Base-by-base conservation (phyloP, 2,113 vertebrate species). In the Thinocorus orbignyianus region DNA sequence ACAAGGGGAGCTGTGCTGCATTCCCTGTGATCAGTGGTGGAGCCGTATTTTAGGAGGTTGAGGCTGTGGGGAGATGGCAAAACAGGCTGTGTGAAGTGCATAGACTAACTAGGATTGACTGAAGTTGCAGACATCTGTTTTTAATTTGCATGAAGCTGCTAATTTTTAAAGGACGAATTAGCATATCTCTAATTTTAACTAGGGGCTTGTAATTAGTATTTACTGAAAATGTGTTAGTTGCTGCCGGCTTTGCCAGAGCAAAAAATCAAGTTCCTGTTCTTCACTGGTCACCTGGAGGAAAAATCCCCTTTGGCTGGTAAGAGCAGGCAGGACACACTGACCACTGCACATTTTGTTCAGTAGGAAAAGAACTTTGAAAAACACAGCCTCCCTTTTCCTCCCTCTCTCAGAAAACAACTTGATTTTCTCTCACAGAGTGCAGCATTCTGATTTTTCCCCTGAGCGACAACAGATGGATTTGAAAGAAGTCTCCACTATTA, bases 171-270 rank as follows among this genome's bases (percentile, higher is more conserved):
- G 92, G 68, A 88, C 7, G 1, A 78, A 95, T 93, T 93, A 93
- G 79, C 92, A 92, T 92, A 90, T 18, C 35, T 86, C 85, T 94
- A 81, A 88, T 90, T 96, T 94, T 88, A 97, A 93, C 72, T n/a
- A 35, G 42, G 51, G 35, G 44, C 20, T 71, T 78, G 69, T 55
- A 93, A 84, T 52, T 88, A 72, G 64, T 88, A 18, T 81, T 83
- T 96, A 58, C 60, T 71, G 66, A 69, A 90, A 68, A n/a, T 2
- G 17, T 64, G 79, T 51, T 71, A 68, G 14, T 51, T 0, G 0
- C 64, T 88, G 42, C 39, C 93, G 76, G 44, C 68, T 31, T 33
- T 66, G 26, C 33, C 31, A 60, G 72, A 66, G 62, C 31, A 35
- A 71, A 74, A 74, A 49, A 5, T 1, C 16, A n/a, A 10, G 8